A percentile compares a stretch with the other conserved stretches of the same genome.
phyloP scores from a whole-genome alignment of 2,888 invertebrate species.

The Monoplex corrugatus region DNA sequence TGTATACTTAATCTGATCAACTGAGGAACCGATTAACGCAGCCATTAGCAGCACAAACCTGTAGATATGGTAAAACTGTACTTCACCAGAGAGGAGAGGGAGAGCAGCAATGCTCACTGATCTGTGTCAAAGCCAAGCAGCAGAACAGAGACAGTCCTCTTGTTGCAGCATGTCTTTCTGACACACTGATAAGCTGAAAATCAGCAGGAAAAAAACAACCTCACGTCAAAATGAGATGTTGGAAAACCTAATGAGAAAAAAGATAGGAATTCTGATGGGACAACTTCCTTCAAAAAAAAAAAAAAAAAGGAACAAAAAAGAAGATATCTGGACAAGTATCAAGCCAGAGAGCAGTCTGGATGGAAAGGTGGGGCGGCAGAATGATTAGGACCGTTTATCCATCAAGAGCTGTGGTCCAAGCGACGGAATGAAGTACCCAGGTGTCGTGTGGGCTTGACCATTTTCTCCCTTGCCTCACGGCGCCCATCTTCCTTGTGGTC shows the following conservation, averaged over 20 bases:
- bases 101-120: neutral
- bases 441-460: slow-evolving; percentile 80
- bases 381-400: neutral
- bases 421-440: slow-evolving; percentile 78
- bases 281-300: neutral
- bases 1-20: neutral
- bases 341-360: neutral
- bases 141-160: neutral
- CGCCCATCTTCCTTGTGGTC: slow-evolving; percentile 81
- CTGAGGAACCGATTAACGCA: neutral
- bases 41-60: slow-evolving; percentile 29
- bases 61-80: slow-evolving; percentile 28
- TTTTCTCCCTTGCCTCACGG: slow-evolving; percentile 79
- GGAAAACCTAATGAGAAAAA: neutral
- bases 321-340: too few relatives aligned
- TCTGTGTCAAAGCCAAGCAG: neutral
- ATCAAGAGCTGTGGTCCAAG: slow-evolving; percentile 73
- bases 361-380: slow-evolving; percentile 15
- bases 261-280: slow-evolving; percentile 1
- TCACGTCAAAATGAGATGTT: neutral
- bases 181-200: neutral
- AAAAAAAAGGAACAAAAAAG: neutral
- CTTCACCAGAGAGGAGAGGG: neutral
- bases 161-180: neutral
- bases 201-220: neutral